Evolutionary conservation across 2,888 invertebrate species (phyloP).

Genomic region (Drosophila birchii): DNA sequence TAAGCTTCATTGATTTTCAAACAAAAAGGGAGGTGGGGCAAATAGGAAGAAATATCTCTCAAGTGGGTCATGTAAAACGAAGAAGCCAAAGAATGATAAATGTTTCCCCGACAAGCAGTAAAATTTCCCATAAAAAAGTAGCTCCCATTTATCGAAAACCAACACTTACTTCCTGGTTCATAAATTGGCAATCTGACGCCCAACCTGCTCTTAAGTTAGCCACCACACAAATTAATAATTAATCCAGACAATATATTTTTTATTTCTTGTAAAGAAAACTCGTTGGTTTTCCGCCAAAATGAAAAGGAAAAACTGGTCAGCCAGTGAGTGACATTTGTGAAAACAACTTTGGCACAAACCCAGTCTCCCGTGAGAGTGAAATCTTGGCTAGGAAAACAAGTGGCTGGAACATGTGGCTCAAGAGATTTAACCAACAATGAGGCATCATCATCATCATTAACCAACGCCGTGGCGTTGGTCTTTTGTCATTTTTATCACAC

Average conservation of each 20-base stretch:
- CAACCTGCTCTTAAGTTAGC: constrained; percentile 38
- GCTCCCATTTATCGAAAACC: background rate
- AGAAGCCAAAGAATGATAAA: constrained; percentile 35
- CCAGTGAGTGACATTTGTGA: constrained; percentile 52
- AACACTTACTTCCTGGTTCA: constrained; percentile 26
- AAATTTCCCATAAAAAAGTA: constrained; percentile 10
- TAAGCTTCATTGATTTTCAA: constrained; percentile 74
- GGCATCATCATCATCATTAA: constrained; percentile 55
- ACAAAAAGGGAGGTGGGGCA: constrained; percentile 36
- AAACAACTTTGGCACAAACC: constrained; percentile 51
- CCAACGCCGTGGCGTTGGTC: constrained; percentile 44
- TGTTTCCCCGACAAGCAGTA: background rate
- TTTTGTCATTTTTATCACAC: constrained; percentile 64
- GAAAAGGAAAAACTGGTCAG: constrained; percentile 64
- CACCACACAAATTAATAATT: constrained; percentile 42
- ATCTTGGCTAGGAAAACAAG: constrained; percentile 65
- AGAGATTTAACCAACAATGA: constrained; percentile 35
- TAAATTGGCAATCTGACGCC: constrained; percentile 10
- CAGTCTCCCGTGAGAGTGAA: constrained; percentile 65
- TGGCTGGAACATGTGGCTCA: constrained; percentile 70
- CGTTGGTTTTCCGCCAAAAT: constrained; percentile 64
- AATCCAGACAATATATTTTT: constrained; percentile 15
- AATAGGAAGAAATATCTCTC: constrained; percentile 39
- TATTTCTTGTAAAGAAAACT: constrained; percentile 1
- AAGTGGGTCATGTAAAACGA: constrained; percentile 63